Percentiles rank a stretch among this genome's conserved stretches.
phyloP scores from a whole-genome alignment of 2,113 vertebrate genomes.

The Callocephalon fimbriatum region DNA sequence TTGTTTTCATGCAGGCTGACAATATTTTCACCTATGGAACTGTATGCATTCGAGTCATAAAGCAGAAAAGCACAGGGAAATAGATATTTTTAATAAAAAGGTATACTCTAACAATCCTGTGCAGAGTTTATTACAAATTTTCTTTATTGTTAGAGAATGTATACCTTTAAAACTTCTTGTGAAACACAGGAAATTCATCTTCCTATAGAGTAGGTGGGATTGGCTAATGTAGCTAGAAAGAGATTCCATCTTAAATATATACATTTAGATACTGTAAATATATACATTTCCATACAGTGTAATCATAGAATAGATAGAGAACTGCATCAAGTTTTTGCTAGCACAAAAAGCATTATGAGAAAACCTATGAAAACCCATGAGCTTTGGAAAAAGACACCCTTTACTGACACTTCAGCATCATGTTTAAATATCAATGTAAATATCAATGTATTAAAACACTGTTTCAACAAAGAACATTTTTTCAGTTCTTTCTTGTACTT shows the following conservation, averaged over 20 bases:
- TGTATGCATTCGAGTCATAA: fast-evolving
- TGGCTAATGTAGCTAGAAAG: not conserved
- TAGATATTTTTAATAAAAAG: not conserved
- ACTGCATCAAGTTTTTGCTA: not conserved
- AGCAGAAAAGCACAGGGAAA: not conserved
- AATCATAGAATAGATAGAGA: not conserved
- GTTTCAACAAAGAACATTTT: not conserved
- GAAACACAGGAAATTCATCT: not conserved
- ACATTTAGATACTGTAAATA: not conserved
- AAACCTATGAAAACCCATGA: not conserved
- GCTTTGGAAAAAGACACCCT: not conserved
- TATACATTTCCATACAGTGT: not conserved
- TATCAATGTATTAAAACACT: not conserved
- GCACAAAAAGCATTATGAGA: not conserved
- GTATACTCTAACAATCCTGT: not conserved
- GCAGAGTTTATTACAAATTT: not conserved
- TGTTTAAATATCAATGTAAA: not conserved
- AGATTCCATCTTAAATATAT: not conserved
- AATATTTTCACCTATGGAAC: not conserved
- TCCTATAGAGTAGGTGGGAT: not conserved
- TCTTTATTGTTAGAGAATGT: not conserved
- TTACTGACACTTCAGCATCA: not conserved
- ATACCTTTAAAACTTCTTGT: not conserved
- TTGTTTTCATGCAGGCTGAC: not conserved
- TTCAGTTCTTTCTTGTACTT: not conserved